phyloP scores from a whole-genome alignment of 2,888 invertebrate species.

The Syritta pipiens region DNA sequence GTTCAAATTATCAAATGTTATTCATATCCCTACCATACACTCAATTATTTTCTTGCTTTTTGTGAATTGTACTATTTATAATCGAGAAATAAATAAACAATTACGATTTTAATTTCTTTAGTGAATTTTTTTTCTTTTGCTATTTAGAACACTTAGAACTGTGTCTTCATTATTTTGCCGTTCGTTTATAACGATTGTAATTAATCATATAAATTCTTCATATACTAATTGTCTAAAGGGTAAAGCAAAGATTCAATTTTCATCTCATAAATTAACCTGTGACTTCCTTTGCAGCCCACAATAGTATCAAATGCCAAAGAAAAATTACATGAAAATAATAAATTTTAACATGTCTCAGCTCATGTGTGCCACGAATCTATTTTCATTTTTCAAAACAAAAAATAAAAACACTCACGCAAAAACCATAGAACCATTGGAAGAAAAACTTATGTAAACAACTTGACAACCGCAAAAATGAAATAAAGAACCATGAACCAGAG shows the following conservation, averaged over 20 bases:
- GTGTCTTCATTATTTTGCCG: no score
- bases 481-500: slow-evolving; percentile 43
- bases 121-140: no score
- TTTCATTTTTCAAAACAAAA: not conserved
- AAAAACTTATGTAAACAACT: slow-evolving; percentile 39
- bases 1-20: no score
- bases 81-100: no score
- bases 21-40: no score
- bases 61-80: no score
- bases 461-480: slow-evolving; percentile 24
- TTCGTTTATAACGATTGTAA: no score
- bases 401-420: not conserved
- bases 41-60: no score
- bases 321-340: slow-evolving; percentile 28
- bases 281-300: slow-evolving; percentile 2
- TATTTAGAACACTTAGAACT: no score
- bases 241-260: slow-evolving; percentile 4
- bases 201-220: no score
- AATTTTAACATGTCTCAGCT: not conserved
- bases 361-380: not conserved
- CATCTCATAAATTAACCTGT: slow-evolving; percentile 13
- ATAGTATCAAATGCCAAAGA: slow-evolving; percentile 24
- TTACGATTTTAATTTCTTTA: no score
- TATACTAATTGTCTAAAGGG: no score
- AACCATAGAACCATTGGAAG: not conserved